Percentiles rank a stretch among this genome's conserved stretches.
phyloP scores from a whole-genome alignment of 2,888 invertebrate species.

The Hirtodrosophila alboralis region DNA sequence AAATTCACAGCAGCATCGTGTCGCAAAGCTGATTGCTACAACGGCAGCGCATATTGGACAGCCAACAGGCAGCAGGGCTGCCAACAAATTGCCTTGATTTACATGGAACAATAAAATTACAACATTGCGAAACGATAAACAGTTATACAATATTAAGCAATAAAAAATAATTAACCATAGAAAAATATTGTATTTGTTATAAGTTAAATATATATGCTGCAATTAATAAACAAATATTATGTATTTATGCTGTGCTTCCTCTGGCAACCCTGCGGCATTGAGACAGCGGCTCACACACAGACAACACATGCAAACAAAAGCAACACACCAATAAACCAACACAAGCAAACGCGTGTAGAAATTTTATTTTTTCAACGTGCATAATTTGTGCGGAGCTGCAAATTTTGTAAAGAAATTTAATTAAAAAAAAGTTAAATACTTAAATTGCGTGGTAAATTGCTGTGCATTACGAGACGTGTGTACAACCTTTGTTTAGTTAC shows the following conservation, averaged over 20 bases:
- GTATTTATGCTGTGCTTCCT: fast-evolving
- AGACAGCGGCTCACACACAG: conserved; percentile 60
- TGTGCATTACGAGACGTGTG: conserved; percentile 19
- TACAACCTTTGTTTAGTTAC: conserved; percentile 34
- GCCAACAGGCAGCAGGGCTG: conserved; percentile 48
- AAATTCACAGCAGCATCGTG: conserved; percentile 24
- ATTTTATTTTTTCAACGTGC: conserved; percentile 62
- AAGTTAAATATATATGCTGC: fast-evolving
- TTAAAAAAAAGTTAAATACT: conserved; percentile 5
- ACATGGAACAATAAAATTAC: conserved; percentile 2
- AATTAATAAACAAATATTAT: neutral
- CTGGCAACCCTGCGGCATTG: conserved; percentile 53
- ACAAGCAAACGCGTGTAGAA: conserved; percentile 43
- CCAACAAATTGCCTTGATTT: conserved; percentile 5
- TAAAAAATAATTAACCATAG: neutral
- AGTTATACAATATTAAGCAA: fast-evolving
- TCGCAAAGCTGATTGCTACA: conserved; percentile 49
- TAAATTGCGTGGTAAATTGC: conserved; percentile 20
- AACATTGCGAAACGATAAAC: fast-evolving
- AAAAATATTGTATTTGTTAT: conserved; percentile 7
- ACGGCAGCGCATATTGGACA: conserved; percentile 28
- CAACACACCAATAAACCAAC: conserved; percentile 41
- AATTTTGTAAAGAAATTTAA: conserved; percentile 25
- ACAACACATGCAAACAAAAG: conserved; percentile 47
- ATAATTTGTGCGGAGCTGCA: conserved; percentile 55